These are phyloP conservation scores for Myotis planiceps DNA, from an alignment of 2,797 vertebrate species.

Conservation along the genomic window DNA sequence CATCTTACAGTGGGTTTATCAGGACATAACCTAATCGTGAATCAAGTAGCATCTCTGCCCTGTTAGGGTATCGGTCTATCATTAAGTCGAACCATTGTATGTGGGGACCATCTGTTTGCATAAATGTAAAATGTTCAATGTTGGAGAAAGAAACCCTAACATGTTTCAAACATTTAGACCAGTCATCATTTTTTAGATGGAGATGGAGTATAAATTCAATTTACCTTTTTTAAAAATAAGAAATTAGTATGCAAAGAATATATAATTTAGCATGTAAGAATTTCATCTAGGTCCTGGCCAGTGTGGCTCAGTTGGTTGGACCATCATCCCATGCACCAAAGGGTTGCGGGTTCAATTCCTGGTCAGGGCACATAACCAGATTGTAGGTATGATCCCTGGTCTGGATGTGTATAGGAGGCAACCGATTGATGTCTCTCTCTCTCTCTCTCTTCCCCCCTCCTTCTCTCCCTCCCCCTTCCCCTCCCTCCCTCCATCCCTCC, in stretches of 20 bases:
- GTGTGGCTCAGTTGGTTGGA: neutral
- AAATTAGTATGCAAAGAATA: conserved; percentile 4
- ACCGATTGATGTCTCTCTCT: neutral
- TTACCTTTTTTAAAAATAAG: neutral
- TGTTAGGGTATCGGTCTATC: neutral
- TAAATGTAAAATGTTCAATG: conserved; percentile 7
- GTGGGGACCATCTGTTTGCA: neutral
- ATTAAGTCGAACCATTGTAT: neutral
- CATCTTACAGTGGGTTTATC: neutral
- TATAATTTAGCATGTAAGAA: neutral
- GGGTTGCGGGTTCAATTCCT: neutral
- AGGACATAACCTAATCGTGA: neutral
- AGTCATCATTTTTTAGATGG: conserved; percentile 26
- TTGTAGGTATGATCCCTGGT: neutral
- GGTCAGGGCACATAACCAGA: neutral
- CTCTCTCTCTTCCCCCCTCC: too few species aligned
- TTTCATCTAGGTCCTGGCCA: neutral
- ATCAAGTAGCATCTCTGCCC: neutral
- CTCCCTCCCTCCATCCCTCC: too few species aligned
- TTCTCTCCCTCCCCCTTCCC: too few species aligned
- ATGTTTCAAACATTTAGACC: neutral
- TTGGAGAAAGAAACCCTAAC: neutral
- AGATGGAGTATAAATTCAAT: neutral
- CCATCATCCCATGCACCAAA: neutral
- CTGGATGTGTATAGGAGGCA: neutral